Conservation (phyloP, 2,113 vertebrate genomes). For the Cyanocitta stelleri region DNA sequence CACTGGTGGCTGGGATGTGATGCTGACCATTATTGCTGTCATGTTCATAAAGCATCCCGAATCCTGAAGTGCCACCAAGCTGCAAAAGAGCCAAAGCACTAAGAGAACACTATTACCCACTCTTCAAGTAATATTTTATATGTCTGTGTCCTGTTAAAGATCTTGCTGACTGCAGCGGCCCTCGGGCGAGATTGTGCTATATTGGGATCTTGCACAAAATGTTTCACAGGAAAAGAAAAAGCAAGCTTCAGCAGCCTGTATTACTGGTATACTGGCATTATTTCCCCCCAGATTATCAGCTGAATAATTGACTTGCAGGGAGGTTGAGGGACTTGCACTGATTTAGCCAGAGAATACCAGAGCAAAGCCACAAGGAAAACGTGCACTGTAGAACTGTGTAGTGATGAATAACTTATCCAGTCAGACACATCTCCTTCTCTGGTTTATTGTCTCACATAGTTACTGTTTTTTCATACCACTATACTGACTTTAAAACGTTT, state of each 20-base stretch:
- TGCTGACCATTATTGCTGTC: neutral
- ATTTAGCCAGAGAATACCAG: neutral
- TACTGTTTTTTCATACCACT: neutral
- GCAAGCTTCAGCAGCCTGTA: neutral
- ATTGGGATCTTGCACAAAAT: neutral
- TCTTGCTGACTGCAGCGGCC: neutral
- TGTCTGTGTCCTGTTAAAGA: neutral
- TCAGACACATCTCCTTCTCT: neutral
- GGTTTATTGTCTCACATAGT: neutral
- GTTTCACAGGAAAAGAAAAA: neutral
- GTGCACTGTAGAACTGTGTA: neutral
- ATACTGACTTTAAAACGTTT: neutral
- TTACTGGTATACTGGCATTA: neutral
- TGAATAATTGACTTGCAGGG: neutral
- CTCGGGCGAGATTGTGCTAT: neutral
- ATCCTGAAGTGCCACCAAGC: neutral
- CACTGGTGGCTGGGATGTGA: neutral
- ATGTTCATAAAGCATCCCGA: neutral
- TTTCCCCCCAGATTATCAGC: neutral
- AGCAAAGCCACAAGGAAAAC: neutral
- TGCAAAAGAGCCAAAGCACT: neutral
- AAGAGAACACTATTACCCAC: neutral
- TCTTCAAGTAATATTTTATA: neutral
- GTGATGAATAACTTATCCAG: neutral
- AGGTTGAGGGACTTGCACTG: neutral